Conservation (phyloP, 2,113 vertebrate species). For the Dipodomys stephensi region DNA sequence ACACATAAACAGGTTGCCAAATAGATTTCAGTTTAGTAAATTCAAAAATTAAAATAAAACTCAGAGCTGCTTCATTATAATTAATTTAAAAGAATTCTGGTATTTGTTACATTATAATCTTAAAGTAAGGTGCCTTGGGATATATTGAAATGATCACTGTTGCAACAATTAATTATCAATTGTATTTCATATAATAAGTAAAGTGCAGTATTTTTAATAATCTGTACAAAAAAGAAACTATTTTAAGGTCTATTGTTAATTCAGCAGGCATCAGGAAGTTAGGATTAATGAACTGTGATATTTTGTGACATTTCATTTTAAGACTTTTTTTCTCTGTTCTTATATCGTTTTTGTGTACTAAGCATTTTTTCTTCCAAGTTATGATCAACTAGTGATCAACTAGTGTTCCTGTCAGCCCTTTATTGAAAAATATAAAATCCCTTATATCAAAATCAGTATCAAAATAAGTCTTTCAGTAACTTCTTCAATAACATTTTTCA, state of each 20-base stretch:
- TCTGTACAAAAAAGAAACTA: background rate
- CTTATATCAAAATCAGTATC: slow-evolving; percentile 12
- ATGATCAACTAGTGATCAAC: slow-evolving; percentile 69
- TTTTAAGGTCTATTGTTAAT: slow-evolving; percentile 47
- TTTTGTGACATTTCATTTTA: slow-evolving; percentile 80
- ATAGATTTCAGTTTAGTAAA: slow-evolving; percentile 74
- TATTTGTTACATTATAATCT: slow-evolving; percentile 53
- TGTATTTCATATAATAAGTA: slow-evolving; percentile 13
- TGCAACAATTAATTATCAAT: slow-evolving; percentile 32
- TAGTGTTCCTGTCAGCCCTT: slow-evolving; percentile 4
- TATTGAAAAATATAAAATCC: slow-evolving; percentile 49
- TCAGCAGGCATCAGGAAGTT: slow-evolving; percentile 36
- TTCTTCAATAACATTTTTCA: background rate
- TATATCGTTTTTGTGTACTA: slow-evolving; percentile 68
- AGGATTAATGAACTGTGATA: slow-evolving; percentile 74
- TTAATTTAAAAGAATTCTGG: slow-evolving; percentile 70
- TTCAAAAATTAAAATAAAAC: slow-evolving; percentile 79
- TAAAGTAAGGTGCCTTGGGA: slow-evolving; percentile 22
- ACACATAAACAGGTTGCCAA: slow-evolving; percentile 74
- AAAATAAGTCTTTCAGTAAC: background rate
- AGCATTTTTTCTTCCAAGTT: slow-evolving; percentile 63
- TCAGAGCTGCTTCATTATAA: slow-evolving; percentile 67
- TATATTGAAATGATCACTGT: slow-evolving; percentile 37
- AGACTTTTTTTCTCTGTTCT: slow-evolving; percentile 47
- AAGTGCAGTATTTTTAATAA: slow-evolving; percentile 16